phyloP scores from a whole-genome alignment of 2,888 invertebrate genomes.

The Polyploca ridens region DNA sequence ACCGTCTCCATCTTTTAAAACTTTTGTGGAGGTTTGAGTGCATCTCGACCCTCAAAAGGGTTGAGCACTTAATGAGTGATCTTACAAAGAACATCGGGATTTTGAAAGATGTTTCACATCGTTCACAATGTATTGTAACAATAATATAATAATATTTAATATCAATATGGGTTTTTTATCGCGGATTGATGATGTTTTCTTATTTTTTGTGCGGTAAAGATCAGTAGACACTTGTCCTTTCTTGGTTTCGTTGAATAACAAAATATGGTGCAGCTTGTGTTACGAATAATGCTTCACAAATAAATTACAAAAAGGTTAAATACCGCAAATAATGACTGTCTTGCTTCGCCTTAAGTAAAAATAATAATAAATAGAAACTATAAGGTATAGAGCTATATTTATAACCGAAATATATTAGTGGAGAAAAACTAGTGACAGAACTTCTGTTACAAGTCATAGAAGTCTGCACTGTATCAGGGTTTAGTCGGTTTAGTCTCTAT shows the following conservation, averaged over 20 bases:
- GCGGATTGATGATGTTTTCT: neutral
- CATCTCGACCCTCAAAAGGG: conserved; percentile 51
- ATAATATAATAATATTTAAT: conserved; percentile 3
- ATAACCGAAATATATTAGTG: too few species aligned
- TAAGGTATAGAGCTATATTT: too few species aligned
- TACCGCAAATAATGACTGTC: neutral
- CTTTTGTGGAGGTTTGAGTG: conserved; percentile 31
- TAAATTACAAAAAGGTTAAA: neutral
- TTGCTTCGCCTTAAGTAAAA: neutral
- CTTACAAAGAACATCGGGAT: conserved; percentile 40
- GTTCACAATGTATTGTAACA: neutral
- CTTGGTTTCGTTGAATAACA: neutral
- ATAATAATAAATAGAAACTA: too few species aligned
- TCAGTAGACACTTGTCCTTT: conserved; percentile 4
- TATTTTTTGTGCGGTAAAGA: conserved; percentile 7
- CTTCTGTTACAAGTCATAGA: too few species aligned
- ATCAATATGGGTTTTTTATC: conserved; percentile 3
- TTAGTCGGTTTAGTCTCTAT: too few species aligned
- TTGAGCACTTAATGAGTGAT: conserved; percentile 65
- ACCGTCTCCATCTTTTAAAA: conserved; percentile 49
- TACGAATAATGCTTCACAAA: neutral
- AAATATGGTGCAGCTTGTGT: neutral
- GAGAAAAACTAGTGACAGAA: too few species aligned
- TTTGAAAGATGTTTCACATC: conserved; percentile 10
- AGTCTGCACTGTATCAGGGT: too few species aligned